A percentile compares a stretch with the other conserved stretches of the same genome.
Evolutionary conservation across 2,113 vertebrate genomes (phyloP).

Genomic region (Ciconia maguari): DNA sequence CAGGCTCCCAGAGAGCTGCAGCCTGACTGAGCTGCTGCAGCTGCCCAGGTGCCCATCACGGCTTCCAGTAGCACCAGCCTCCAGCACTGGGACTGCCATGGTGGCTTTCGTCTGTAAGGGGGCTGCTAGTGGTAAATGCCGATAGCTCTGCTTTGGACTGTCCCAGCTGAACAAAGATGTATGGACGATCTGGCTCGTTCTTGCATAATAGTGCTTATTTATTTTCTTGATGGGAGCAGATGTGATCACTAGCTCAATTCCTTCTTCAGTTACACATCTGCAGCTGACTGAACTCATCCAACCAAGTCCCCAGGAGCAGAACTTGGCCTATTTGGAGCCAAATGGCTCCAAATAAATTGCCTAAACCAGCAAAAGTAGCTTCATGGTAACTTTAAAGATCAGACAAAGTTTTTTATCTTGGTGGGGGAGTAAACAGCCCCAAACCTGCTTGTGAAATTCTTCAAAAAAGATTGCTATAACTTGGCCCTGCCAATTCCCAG

Average conservation of each 20-base stretch:
- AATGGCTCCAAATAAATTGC: background rate
- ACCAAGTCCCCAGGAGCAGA: background rate
- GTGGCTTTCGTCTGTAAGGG: background rate
- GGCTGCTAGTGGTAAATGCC: background rate
- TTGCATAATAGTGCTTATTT: background rate
- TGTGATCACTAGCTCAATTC: background rate
- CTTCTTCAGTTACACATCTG: constrained; percentile 7
- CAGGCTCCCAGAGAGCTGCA: background rate
- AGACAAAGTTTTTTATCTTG: background rate
- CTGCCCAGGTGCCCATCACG: background rate
- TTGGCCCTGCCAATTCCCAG: accelerated
- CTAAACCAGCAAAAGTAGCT: background rate
- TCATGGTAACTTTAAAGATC: background rate
- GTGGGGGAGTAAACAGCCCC: background rate
- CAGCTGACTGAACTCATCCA: background rate
- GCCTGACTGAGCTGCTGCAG: background rate
- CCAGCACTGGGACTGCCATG: background rate
- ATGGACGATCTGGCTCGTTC: background rate
- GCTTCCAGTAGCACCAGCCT: background rate
- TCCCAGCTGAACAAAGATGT: background rate
- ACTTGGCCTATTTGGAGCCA: background rate
- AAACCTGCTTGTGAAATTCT: background rate
- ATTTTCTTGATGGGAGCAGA: background rate
- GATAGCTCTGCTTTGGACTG: background rate
- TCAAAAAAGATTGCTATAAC: background rate